Evolutionary conservation across 2,797 vertebrate species (phyloP).

Genomic region (Streptopelia turtur): DNA sequence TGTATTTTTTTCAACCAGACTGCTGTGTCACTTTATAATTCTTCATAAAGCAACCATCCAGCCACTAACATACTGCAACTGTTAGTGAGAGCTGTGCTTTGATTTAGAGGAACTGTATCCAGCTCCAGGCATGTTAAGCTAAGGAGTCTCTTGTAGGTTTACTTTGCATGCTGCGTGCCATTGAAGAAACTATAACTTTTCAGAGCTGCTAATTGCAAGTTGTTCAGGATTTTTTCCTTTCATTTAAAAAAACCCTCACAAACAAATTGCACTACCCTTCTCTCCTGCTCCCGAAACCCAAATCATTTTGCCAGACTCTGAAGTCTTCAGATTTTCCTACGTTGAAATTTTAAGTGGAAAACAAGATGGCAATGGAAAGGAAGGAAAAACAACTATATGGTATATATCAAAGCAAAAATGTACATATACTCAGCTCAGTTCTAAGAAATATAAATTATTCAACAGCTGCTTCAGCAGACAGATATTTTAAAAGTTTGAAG

Average conservation of each 20-base stretch:
- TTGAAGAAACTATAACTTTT: conserved; percentile 55
- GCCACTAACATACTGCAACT: conserved; percentile 55
- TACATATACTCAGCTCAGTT: conserved; percentile 1
- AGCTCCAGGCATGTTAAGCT: conserved; percentile 49
- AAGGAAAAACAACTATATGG: not conserved
- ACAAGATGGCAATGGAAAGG: not conserved
- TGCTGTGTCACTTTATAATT: conserved; percentile 74
- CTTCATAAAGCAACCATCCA: conserved; percentile 64
- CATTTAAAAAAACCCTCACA: not conserved
- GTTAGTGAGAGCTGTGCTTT: conserved; percentile 53
- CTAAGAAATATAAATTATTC: conserved; percentile 65
- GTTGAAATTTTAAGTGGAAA: conserved; percentile 36
- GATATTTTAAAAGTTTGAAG: not conserved
- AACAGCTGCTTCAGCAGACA: conserved; percentile 21
- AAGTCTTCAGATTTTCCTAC: conserved; percentile 43
- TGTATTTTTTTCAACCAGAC: conserved; percentile 53
- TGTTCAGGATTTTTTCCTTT: conserved; percentile 40
- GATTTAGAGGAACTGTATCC: conserved; percentile 47
- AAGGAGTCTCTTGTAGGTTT: conserved; percentile 54
- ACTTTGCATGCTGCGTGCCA: conserved; percentile 19
- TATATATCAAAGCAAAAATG: conserved; percentile 31
- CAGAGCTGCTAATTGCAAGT: conserved; percentile 50
- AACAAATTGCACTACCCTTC: not conserved
- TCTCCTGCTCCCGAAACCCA: not conserved
- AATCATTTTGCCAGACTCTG: conserved; percentile 21